A percentile compares a stretch with the other conserved stretches of the same genome.
phyloP scores from a whole-genome alignment of 1,140 invertebrate genomes.

The Drosophila triauraria region DNA sequence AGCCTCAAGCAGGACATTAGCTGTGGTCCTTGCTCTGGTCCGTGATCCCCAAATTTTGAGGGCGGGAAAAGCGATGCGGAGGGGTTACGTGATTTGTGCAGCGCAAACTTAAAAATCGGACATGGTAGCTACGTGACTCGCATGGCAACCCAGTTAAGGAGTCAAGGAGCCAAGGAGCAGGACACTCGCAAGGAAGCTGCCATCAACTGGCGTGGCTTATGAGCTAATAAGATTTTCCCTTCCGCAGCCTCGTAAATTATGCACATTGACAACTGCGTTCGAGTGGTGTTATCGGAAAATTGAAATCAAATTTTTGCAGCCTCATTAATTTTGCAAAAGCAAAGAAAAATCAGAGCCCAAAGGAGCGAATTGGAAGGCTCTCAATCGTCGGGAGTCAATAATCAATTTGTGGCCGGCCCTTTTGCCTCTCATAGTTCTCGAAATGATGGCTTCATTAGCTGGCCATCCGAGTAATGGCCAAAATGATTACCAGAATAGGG shows the following conservation, averaged over 20 bases:
- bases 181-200: conserved; percentile 26
- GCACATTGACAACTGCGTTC: conserved; percentile 63
- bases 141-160: conserved; percentile 26
- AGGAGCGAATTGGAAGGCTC: conserved; percentile 15
- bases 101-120: conserved; percentile 81
- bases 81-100: conserved; percentile 77
- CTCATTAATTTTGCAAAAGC: conserved; percentile 67
- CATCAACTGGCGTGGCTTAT: conserved; percentile 50
- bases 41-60: conserved; percentile 12
- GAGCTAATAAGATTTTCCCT: conserved; percentile 69
- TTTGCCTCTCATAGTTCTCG: conserved; percentile 31
- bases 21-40: conserved; percentile 27
- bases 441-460: conserved; percentile 73
- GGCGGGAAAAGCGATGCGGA: background rate
- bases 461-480: conserved; percentile 64
- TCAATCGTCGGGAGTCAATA: conserved; percentile 30
- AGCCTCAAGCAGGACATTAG: conserved; percentile 76
- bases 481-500: conserved; percentile 46
- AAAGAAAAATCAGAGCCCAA: conserved; percentile 4
- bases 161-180: conserved; percentile 4
- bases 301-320: conserved; percentile 78
- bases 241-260: conserved; percentile 60
- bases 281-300: conserved; percentile 66
- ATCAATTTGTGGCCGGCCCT: conserved; percentile 27
- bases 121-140: conserved; percentile 71